Evolutionary conservation across 1,140 invertebrate genomes (phyloP).

Genomic region (Matsumurasca onukii): DNA sequence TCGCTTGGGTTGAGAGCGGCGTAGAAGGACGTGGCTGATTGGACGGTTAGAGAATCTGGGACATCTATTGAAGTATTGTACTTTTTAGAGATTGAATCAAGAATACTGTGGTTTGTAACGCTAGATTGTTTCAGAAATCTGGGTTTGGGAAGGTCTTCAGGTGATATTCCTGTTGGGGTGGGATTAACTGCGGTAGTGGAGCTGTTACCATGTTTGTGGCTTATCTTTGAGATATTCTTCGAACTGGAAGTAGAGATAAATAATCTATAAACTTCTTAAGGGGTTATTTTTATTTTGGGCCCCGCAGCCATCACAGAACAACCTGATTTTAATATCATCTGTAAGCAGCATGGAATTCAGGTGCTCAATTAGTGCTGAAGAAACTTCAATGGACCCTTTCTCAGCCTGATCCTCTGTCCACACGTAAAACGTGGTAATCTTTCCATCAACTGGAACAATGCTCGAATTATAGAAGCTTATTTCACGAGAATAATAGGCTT

Average conservation of each 20-base stretch:
- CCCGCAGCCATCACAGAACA: slow-evolving; percentile 18
- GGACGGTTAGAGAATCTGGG: not conserved
- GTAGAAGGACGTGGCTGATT: not conserved
- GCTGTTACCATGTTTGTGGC: no score
- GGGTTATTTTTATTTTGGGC: slow-evolving; percentile 17
- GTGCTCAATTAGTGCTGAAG: slow-evolving; percentile 40
- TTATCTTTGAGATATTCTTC: no score
- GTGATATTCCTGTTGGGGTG: no score
- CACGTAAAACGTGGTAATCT: slow-evolving; percentile 36
- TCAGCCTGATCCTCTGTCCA: slow-evolving; percentile 43
- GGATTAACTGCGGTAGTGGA: no score
- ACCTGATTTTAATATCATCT: not conserved
- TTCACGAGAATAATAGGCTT: slow-evolving; percentile 43
- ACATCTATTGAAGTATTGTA: not conserved
- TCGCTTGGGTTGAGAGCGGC: not conserved
- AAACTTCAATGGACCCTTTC: slow-evolving; percentile 45
- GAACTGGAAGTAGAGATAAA: no score
- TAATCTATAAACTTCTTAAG: no score
- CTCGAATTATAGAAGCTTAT: slow-evolving; percentile 45
- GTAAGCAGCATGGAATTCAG: not conserved
- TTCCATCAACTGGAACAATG: slow-evolving; percentile 29
- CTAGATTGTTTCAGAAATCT: no score
- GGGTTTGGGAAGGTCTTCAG: no score
- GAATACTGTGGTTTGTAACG: no score
- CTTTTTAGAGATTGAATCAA: not conserved